Evolutionary conservation across 2,797 vertebrate genomes (phyloP).

Genomic region (Characodon lateralis): DNA sequence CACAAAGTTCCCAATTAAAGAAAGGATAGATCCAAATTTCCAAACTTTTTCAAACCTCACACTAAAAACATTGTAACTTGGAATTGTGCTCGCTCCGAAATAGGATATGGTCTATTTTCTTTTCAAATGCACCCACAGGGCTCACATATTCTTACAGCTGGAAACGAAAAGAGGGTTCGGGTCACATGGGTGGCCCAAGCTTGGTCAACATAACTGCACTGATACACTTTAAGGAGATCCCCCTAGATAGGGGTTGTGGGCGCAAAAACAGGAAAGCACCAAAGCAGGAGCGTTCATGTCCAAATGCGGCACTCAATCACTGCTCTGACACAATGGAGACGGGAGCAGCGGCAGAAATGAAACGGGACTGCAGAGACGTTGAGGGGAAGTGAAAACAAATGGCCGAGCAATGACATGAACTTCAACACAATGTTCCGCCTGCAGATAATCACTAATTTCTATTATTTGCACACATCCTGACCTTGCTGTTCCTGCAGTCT

Average conservation of each 20-base stretch:
- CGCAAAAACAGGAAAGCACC: conserved; percentile 67
- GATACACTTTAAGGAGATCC: conserved; percentile 36
- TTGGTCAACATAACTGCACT: conserved; percentile 28
- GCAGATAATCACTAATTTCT: conserved; percentile 65
- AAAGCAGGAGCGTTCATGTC: conserved; percentile 44
- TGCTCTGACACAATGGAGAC: conserved; percentile 67
- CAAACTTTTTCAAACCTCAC: conserved; percentile 16
- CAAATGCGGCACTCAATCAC: conserved; percentile 54
- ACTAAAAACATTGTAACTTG: conserved; percentile 27
- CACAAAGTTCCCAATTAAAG: conserved; percentile 34
- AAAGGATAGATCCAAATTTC: conserved; percentile 34
- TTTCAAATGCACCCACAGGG: conserved; percentile 58
- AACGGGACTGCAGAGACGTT: conserved; percentile 67
- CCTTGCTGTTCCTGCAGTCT: conserved; percentile 61
- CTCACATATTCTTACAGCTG: conserved; percentile 38
- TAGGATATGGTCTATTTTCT: conserved; percentile 70
- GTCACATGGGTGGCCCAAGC: conserved; percentile 47
- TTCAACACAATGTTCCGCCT: conserved; percentile 40
- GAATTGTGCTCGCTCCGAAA: conserved; percentile 54
- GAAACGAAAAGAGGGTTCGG: conserved; percentile 50
- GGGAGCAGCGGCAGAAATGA: conserved; percentile 50
- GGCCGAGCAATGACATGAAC: conserved; percentile 55
- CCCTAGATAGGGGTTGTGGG: conserved; percentile 15
- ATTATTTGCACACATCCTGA: conserved; percentile 73
- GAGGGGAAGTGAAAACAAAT: conserved; percentile 69